Base-by-base conservation (phyloP, 1,140 invertebrate species). In the Colletes latitarsis region DNA sequence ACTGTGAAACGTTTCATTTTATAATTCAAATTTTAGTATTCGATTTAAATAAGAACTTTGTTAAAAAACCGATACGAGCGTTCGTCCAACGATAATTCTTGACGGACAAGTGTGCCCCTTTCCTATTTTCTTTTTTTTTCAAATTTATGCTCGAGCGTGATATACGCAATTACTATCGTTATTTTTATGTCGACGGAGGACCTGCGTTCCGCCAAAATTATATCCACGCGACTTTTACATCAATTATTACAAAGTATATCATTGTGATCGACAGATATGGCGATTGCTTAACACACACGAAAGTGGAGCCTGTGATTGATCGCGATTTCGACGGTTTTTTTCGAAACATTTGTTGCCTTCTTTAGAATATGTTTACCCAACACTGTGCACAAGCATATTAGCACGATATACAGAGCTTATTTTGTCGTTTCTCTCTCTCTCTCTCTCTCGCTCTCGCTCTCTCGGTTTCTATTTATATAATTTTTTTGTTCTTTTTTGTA, bases 301-400 rank as follows among this genome's bases (percentile, higher is more conserved):
- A 84, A 83, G 60, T 52, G 66, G 71, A 80, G 66, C 71, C 55
- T 69, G 53, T 70, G 68, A 69, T 72, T 43, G 43, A 71, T 64
- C 17, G 60, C 21, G 72, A 57, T 53, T 60, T 73, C 66, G 41
- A 77, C 66, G 58, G 63, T 58, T 82, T 64, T 77, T 68, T 46
- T 52, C 53, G 52, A 58, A 77, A 68, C 43, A 14, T 43, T 52
- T 41, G 19, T 62, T 62, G 39, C 15, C 53, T 19, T 46, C n/a
- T 72, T 84, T 72, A 70, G 64, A 79, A 70, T 68, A 53, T 63
- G 63, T 64, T 76, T 71, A 43, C 68, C 68, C 60, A 43, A 81
- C 72, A 81, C 62, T 70, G 71, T 81, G 62, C 77, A 76, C 83
- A 85, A 68, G 82, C 68, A 69, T 67, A 55, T 49, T 57, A 84